Base-by-base conservation (phyloP, 2,888 invertebrate species). In the Tribolium freemani region DNA sequence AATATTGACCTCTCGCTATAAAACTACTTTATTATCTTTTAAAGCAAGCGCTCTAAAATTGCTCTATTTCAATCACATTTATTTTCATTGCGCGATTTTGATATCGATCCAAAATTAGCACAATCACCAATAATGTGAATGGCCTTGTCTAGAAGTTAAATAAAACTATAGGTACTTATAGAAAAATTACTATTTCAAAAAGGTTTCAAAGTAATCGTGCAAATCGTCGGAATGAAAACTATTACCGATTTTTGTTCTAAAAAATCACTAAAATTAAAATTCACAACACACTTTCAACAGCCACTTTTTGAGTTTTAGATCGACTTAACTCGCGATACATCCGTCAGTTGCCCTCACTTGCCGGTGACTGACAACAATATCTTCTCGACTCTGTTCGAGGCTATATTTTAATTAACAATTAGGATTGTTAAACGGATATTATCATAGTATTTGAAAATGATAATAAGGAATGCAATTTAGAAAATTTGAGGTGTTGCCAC, bases 331-430 rank as follows among this genome's bases (percentile, higher is more conserved):
- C 54, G 46, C 66, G 53, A 51, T 38, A 54, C 66, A 54, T 53
- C 53, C 54, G 66, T 54, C 53, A 38, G 31, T 21, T 44, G 45
- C 45, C 66, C 54, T 53, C 21, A 66, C 66, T 66, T 66, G 53
- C 45, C 46, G 30, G 53, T 66, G 54, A 66, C 66, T 66, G 66
- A 66, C 54, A 66, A 46, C 48, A 60, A 60, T 63, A 66, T 54
- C 66, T 66, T 54, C 54, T 66, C 53, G 66, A 66, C 66, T 66
- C 44, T 66, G 66, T 38, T 66, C 66, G 66, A 66, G 66, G 66
- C 66, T 66, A 66, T 44, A 63, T 54, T 66, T 44, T 66, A 66
- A 66, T 66, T 66, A 54, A 66, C 66, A 54, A 54, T 66, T 66
- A 66, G 66, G 45, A 66, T 45, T 66, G 54, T 54, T 54, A 53